Evolutionary conservation across 2,113 vertebrate species (phyloP).

Genomic region (Natator depressus): DNA sequence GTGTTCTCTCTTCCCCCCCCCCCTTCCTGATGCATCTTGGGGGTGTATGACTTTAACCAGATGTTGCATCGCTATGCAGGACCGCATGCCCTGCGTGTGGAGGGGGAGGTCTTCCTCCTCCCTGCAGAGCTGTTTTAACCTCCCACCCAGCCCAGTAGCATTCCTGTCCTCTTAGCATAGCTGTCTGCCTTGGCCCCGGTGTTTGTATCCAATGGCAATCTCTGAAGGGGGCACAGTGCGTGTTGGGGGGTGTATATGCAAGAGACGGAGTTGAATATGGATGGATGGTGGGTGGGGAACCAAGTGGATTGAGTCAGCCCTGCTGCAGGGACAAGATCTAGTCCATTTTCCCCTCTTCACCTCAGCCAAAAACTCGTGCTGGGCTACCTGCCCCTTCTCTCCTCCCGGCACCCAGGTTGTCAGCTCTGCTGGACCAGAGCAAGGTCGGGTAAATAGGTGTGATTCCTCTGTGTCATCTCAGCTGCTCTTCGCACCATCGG

Average conservation of each 20-base stretch:
- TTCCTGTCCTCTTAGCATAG: neutral
- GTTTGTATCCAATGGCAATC: neutral
- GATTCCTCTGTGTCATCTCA: neutral
- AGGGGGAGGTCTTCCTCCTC: neutral
- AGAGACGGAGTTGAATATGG: neutral
- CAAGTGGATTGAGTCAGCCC: neutral
- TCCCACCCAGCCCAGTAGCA: neutral
- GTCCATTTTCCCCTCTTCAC: neutral
- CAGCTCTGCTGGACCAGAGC: neutral
- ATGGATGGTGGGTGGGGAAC: neutral
- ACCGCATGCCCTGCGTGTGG: neutral
- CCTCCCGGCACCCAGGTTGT: neutral
- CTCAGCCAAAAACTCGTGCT: neutral
- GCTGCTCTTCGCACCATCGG: neutral
- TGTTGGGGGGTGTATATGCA: neutral
- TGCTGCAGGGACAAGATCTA: neutral
- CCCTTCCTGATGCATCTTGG: neutral
- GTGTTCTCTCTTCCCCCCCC: neutral
- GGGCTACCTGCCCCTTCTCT: accelerated
- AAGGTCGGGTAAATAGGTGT: neutral
- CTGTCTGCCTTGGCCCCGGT: neutral
- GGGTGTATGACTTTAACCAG: neutral
- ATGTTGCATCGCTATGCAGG: neutral
- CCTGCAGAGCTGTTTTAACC: neutral
- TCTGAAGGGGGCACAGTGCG: neutral